Conservation (phyloP, 2,888 invertebrate genomes). For the Sinotaia quadrata region DNA sequence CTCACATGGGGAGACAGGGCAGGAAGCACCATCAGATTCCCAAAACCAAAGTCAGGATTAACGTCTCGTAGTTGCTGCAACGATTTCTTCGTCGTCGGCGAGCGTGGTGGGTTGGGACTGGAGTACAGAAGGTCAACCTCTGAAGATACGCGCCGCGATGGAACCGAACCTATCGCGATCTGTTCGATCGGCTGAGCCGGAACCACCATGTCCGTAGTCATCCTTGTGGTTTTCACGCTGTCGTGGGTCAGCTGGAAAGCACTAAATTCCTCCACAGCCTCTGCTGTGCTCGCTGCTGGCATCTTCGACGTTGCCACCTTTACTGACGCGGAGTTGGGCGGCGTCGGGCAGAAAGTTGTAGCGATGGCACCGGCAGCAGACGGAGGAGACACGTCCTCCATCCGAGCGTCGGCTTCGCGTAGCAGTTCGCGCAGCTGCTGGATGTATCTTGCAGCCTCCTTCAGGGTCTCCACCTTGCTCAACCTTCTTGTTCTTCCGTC, state of each 20-base stretch:
- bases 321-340: background rate
- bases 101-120: background rate
- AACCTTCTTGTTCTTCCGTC: slow-evolving; percentile 61
- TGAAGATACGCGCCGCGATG: background rate
- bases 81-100: background rate
- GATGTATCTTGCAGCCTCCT: slow-evolving; percentile 67
- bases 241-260: too few species aligned
- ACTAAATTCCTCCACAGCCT: background rate
- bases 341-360: background rate
- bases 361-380: slow-evolving; percentile 21
- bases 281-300: background rate
- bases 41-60: slow-evolving; percentile 1
- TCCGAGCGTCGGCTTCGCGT: background rate
- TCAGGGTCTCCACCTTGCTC: slow-evolving; percentile 69
- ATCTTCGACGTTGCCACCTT: background rate
- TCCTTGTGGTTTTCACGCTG: background rate
- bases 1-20: slow-evolving; percentile 22
- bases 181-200: background rate
- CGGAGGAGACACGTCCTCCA: background rate
- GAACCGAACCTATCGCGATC: background rate
- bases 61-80: background rate
- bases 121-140: background rate
- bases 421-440: slow-evolving; percentile 49
- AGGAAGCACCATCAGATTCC: slow-evolving; percentile 12
- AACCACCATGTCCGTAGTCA: background rate